These are phyloP conservation scores for Desmodus rotundus DNA, from an alignment of 2,113 vertebrate genomes.

Conservation along the genomic window DNA sequence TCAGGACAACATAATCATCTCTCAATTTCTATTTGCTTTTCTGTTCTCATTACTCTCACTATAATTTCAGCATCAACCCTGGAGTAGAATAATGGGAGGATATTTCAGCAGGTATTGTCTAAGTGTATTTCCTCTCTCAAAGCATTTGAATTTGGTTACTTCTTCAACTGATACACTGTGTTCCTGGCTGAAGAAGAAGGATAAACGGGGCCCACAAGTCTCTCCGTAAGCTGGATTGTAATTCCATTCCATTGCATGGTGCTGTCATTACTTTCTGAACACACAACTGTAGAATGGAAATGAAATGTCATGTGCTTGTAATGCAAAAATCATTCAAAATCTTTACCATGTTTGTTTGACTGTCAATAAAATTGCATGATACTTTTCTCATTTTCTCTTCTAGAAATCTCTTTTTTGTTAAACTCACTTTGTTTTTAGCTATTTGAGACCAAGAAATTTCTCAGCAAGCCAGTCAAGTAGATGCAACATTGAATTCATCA, in stretches of 20 bases:
- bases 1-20: not conserved
- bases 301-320: not conserved
- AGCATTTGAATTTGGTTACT: not conserved
- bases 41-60: not conserved
- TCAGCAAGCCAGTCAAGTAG: not conserved
- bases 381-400: not conserved
- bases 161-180: not conserved
- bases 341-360: not conserved
- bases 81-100: not conserved
- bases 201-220: not conserved
- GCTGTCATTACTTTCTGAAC: not conserved
- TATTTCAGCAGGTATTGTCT: not conserved
- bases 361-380: not conserved
- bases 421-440: not conserved
- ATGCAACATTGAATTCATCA: not conserved
- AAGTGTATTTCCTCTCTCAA: not conserved
- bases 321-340: not conserved
- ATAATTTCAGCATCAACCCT: not conserved
- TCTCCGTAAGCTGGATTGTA: not conserved
- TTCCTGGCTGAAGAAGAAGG: not conserved
- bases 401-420: not conserved
- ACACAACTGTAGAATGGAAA: not conserved
- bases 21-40: not conserved
- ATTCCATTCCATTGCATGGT: not conserved
- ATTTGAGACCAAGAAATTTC: not conserved